Base-by-base conservation (phyloP, 1,140 invertebrate species). In the Platyura marginata region DNA sequence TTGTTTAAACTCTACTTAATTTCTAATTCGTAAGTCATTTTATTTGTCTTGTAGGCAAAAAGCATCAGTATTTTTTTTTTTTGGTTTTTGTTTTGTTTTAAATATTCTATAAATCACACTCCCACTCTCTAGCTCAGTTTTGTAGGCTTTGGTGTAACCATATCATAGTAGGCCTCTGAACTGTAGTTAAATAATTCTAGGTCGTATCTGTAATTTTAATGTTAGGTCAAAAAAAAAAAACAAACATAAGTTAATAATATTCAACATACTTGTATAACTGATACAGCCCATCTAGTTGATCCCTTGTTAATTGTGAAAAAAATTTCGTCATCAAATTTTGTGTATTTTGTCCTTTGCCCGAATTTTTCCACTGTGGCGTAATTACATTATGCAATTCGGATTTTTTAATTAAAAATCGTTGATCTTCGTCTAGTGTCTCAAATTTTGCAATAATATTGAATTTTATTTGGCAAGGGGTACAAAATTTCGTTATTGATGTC, bases 371-470 rank as follows among this genome's bases (percentile, higher is more conserved):
- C 51, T 82, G 75, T 1, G 81, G 79, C 52, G 79, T 77, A 43
- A 85, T 79, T 25, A 81, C 67, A 46, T 80, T 71, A 47, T 78
- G 71, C n/a, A 87, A 66, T 23, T 70, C 71, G 29, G 79, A 77
- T 59, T 77, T 70, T 54, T 80, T 71, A 47, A 89, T 82, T 48
- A 89, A 65, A 63, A 79, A 87, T 57, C 76, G 70, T 61, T 88
- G 84, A 64, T 93, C 89, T 50, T 83, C 75, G 64, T 84, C 68
- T 35, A 92, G 63, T 5, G 85, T 89, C 64, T 92, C 86, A 56
- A 88, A 91, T 63, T 91, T 89, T 21, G 84, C 75, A 40, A 92
- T 80, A 35, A 89, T 70, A 54, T 90, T 81, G 54, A 90, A 92
- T 49, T 82, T 66, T 32, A 92, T 80, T 64, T 81, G 73, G 63